phyloP scores from a whole-genome alignment of 2,888 invertebrate species.

The Caradrina kadenii region DNA sequence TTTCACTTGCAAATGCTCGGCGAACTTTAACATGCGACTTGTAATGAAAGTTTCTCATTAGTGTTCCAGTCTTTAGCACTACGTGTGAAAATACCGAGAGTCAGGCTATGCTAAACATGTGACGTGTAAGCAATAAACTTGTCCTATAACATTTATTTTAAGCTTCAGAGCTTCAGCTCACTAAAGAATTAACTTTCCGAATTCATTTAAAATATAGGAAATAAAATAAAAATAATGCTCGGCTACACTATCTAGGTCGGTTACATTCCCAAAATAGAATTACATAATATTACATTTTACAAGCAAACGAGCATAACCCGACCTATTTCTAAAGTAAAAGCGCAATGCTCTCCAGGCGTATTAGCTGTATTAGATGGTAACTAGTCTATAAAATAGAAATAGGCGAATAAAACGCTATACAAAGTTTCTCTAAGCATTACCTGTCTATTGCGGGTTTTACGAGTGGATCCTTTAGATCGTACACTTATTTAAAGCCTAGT shows the following conservation, averaged over 20 bases:
- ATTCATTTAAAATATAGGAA: too few species aligned
- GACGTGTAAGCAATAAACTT: conserved; percentile 27
- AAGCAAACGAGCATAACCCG: background rate
- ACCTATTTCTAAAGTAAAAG: conserved; percentile 5
- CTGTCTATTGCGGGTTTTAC: conserved; percentile 49
- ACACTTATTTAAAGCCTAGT: conserved; percentile 27
- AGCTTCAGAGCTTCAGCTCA: background rate
- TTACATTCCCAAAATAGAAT: background rate
- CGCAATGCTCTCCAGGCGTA: conserved; percentile 13
- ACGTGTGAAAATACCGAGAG: conserved; percentile 44
- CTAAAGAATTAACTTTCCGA: background rate
- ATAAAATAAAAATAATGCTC: too few species aligned
- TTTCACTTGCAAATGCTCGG: conserved; percentile 63
- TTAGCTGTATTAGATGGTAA: conserved; percentile 46
- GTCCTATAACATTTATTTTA: conserved; percentile 11
- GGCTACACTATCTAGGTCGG: background rate
- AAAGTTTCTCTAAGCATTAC: conserved; percentile 49
- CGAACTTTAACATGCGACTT: conserved; percentile 54
- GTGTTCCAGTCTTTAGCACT: conserved; percentile 45
- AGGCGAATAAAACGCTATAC: conserved; percentile 43
- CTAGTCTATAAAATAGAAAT: conserved; percentile 45
- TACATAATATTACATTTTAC: too few species aligned
- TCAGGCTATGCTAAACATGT: conserved; percentile 42
- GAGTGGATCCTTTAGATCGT: conserved; percentile 35
- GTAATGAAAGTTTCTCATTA: conserved; percentile 63